Evolutionary conservation across 1,140 invertebrate genomes (phyloP).

Genomic region (Drosophila ohnishii): DNA sequence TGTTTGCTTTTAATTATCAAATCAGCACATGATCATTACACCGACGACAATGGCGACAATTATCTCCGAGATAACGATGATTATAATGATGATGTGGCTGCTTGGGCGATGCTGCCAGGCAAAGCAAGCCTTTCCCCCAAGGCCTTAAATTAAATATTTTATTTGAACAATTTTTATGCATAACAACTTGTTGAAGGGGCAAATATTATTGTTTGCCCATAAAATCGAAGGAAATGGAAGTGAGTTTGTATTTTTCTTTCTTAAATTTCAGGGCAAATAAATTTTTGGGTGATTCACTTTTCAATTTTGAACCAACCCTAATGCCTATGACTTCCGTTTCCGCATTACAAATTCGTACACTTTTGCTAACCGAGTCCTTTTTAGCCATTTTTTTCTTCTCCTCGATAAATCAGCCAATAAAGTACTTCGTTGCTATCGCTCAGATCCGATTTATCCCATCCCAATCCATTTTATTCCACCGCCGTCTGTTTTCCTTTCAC

Average conservation of each 20-base stretch:
- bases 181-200: slow-evolving; percentile 40
- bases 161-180: slow-evolving; percentile 45
- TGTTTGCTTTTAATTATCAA: slow-evolving; percentile 80
- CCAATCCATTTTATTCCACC: slow-evolving; percentile 32
- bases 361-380: slow-evolving; percentile 60
- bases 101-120: slow-evolving; percentile 8
- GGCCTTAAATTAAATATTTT: slow-evolving; percentile 63
- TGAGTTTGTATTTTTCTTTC: slow-evolving; percentile 12
- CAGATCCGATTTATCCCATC: slow-evolving; percentile 11
- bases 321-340: slow-evolving; percentile 25
- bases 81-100: slow-evolving; percentile 19
- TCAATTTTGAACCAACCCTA: slow-evolving; percentile 2
- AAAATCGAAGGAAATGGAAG: slow-evolving; percentile 13
- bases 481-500: slow-evolving; percentile 66
- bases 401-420: slow-evolving; percentile 71
- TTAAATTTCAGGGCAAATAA: background rate
- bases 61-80: slow-evolving; percentile 35
- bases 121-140: slow-evolving; percentile 27
- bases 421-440: slow-evolving; percentile 73
- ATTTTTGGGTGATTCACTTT: slow-evolving; percentile 29
- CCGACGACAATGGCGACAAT: slow-evolving; percentile 57
- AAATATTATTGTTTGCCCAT: slow-evolving; percentile 43
- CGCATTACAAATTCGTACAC: slow-evolving; percentile 26
- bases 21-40: slow-evolving; percentile 77
- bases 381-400: slow-evolving; percentile 5